Evolutionary conservation across 2,888 invertebrate species (phyloP), one percentile per base, ranked within the genome.

Genomic region (Dorcus parallelipipedus): DNA sequence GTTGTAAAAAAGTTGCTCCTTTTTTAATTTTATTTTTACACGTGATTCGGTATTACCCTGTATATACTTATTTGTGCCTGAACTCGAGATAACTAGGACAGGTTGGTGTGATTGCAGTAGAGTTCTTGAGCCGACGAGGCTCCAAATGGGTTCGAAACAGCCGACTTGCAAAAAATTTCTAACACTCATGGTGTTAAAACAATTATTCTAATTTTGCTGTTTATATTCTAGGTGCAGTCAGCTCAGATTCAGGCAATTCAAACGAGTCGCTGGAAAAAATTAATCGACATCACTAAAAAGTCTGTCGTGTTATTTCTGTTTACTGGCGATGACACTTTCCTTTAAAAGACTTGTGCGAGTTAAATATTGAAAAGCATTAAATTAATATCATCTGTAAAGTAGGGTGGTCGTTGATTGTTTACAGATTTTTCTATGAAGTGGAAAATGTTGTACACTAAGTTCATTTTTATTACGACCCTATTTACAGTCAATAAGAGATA

Each of bases 201-300:
- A 45, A 45, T 14, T 14, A 14, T 14, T 20, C 17, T 20, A 40
- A 17, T 10, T 8, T 26, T 6, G 8, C 39, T 41, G 43, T 23
- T 61, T 64, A 61, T 69, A 63, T 61, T 70, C 49, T 79, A 83
- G 83, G 82, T 73, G 80, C 79, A 58, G 64, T 66, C 58, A 84
- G 85, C 77, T 84, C 85, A 42, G 85, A 83, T 54, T 85, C 85
- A 47, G 84, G 82, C 17, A 83, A 84, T 73, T 85, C 85, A 48
- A 82, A 84, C 59, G 85, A 85, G 72, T 85, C 85, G 50, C 64
- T 79, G 70, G 79, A 78, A 38, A 78, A 77, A 68, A 65, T 69
- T 50, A 75, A 70, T 65, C 67, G 76, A 63, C 74, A 74, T 59
- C 71, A 73, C 53, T 70, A 73, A 14, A 75, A 76, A 62, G 73